Evolutionary conservation across 2,113 vertebrate species (phyloP), one percentile per base, ranked within the genome.

Genomic region (Ailurus styani): DNA sequence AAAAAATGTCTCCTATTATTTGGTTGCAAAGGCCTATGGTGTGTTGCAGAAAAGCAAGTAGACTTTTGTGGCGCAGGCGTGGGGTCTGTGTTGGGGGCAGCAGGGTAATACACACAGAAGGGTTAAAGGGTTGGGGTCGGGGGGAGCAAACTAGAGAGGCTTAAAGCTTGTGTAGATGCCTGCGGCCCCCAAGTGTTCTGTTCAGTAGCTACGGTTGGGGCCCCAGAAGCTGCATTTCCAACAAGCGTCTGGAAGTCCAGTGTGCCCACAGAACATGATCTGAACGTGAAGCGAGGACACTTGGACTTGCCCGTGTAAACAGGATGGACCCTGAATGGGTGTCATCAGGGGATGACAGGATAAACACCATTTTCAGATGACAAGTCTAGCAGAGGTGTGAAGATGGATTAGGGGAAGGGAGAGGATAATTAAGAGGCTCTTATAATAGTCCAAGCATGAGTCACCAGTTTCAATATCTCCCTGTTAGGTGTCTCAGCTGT

Each of bases 1-100:
- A 0, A 11, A 42, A 70, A n/a, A 25, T 23, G 21, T 55, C 20
- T 31, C 3, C 0, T 9, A 17, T 75, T n/a, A 15, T 40, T 8
- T 50, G 50, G 10, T 23, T 23, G 7, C 60, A 12, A 60, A 82
- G n/a, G 57, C 42, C 54, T 2, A 20, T 10, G 10, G 13, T 29
- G 40, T n/a, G 23, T 6, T 4, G 7, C 29, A 70, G 45, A 72
- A 42, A 42, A 66, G 47, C 52, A n/a, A 66, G 55, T 1, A 5
- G 40, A 27, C 17, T 5, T 45, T 7, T 34, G 40, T 40, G 54
- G 45, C 25, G 40, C 73, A 31, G 34, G 27, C 5, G 12, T 14
- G 40, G 17, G 23, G 34, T 87, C 18, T 37, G 21, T 45, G 70
- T 45, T n/a, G 40, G 25, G 27, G 40, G 4, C 7, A 11, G 18